A percentile compares a stretch with the other conserved stretches of the same genome.
Conservation (phyloP, 2,888 invertebrate species). For the Ferrisia virgata region DNA sequence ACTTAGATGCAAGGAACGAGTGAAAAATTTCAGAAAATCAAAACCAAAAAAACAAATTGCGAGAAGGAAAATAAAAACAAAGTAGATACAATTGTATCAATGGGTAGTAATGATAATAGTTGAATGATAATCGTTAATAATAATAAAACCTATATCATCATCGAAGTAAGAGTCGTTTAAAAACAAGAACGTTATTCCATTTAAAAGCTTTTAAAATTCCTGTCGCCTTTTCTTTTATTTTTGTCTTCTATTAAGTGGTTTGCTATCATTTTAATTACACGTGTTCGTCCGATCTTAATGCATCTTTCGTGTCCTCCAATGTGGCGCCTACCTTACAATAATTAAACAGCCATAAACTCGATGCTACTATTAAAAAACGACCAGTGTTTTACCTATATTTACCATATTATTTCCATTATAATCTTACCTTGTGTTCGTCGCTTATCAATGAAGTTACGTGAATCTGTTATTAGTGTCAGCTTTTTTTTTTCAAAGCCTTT, state of each 20-base stretch:
- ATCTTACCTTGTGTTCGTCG: constrained; percentile 39
- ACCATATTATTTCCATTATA: constrained; percentile 45
- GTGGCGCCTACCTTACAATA: constrained; percentile 45
- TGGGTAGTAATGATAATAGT: constrained; percentile 26
- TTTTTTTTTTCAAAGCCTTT: neutral
- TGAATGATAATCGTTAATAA: constrained; percentile 41
- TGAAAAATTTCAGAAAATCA: too few relatives aligned
- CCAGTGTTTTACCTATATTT: constrained; percentile 45
- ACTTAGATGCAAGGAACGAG: too few relatives aligned
- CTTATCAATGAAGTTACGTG: constrained; percentile 38
- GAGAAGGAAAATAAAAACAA: neutral
- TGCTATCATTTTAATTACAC: constrained; percentile 48
- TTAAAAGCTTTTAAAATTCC: constrained; percentile 49
- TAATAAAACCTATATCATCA: constrained; percentile 44
- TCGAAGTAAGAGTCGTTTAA: neutral
- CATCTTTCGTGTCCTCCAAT: constrained; percentile 46
- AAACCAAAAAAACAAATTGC: neutral
- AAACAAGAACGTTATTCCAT: constrained; percentile 46
- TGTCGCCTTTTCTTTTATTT: constrained; percentile 48
- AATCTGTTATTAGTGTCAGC: constrained; percentile 39
- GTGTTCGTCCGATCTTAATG: constrained; percentile 46
- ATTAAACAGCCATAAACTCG: constrained; percentile 46
- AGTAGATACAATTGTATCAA: neutral
- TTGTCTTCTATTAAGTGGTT: constrained; percentile 46
- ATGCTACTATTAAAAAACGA: constrained; percentile 44